phyloP scores from a whole-genome alignment of 2,113 vertebrate genomes.

The Xenopus laevis region DNA sequence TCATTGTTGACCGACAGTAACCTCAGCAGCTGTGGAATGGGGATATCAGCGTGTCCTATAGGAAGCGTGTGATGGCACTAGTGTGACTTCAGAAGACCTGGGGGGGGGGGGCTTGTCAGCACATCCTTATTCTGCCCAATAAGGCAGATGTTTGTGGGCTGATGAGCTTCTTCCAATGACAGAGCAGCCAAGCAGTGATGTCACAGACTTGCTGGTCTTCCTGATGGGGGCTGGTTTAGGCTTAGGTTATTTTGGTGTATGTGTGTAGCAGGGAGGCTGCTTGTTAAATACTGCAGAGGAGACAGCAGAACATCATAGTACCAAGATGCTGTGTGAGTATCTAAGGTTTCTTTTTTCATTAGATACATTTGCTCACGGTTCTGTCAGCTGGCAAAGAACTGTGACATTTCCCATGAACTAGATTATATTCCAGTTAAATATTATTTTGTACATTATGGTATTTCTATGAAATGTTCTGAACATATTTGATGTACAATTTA shows the following conservation, averaged over 20 bases:
- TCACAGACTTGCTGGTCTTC: slow-evolving; percentile 50
- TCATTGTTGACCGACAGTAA: slow-evolving; percentile 55
- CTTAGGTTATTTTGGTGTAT: slow-evolving; percentile 62
- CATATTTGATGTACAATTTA: no score
- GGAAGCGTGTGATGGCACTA: slow-evolving; percentile 3
- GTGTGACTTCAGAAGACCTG: background rate
- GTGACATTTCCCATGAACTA: no score
- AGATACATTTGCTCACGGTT: no score
- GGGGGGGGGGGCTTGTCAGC: slow-evolving; percentile 4
- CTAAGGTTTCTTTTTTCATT: background rate
- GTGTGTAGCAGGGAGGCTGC: slow-evolving; percentile 29
- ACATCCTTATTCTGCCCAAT: slow-evolving; percentile 60
- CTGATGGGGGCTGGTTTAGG: slow-evolving; percentile 65
- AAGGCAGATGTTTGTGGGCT: slow-evolving; percentile 72
- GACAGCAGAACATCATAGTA: background rate
- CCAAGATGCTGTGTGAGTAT: slow-evolving; percentile 54
- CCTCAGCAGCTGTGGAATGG: slow-evolving; percentile 46
- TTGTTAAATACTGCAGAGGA: background rate
- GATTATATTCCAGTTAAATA: no score
- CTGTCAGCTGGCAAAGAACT: no score
- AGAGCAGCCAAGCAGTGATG: slow-evolving; percentile 54
- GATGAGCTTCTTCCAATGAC: slow-evolving; percentile 60
- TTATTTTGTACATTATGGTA: no score
- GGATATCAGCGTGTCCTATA: slow-evolving; percentile 5
- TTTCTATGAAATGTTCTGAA: no score